A percentile compares a stretch with the other conserved stretches of the same genome.
Evolutionary conservation across 30 jellyfish, hydroid and myxozoan species (phyloP).

Genomic region (Pelagia noctiluca): DNA sequence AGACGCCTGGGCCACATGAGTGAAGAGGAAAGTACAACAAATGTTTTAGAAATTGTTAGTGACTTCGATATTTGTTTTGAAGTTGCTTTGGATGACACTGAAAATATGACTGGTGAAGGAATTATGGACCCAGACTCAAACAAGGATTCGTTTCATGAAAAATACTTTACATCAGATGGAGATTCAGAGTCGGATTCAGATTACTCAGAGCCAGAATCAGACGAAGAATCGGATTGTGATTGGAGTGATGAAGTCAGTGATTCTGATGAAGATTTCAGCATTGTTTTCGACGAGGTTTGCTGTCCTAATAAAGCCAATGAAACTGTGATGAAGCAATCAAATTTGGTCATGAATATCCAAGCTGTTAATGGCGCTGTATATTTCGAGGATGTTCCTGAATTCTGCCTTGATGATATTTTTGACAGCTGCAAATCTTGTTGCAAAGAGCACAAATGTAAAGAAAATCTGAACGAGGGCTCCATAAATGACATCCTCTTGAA

Average conservation of each 20-base stretch:
- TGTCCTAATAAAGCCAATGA: too few species aligned
- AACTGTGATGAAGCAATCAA: background rate
- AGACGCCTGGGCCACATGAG: too few species aligned
- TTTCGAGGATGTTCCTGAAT: background rate
- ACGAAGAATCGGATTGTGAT: background rate
- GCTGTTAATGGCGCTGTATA: background rate
- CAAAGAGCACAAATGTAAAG: too few species aligned
- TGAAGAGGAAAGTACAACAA: too few species aligned
- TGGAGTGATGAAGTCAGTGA: constrained; percentile 4
- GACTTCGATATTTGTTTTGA: too few species aligned
- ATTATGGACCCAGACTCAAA: too few species aligned
- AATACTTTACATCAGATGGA: background rate
- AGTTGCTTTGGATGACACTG: too few species aligned
- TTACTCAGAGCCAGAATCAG: background rate
- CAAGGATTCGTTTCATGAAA: too few species aligned
- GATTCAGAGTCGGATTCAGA: background rate
- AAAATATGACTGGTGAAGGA: too few species aligned
- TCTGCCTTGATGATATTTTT: background rate
- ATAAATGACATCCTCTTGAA: background rate
- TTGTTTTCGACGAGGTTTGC: constrained; percentile 54
- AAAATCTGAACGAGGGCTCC: background rate
- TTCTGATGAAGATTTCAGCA: constrained; percentile 7
- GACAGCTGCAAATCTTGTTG: background rate
- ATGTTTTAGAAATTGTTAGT: too few species aligned
- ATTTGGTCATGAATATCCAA: background rate